Evolutionary conservation across 1,140 invertebrate species (phyloP).

Genomic region (Eciton burchellii): DNA sequence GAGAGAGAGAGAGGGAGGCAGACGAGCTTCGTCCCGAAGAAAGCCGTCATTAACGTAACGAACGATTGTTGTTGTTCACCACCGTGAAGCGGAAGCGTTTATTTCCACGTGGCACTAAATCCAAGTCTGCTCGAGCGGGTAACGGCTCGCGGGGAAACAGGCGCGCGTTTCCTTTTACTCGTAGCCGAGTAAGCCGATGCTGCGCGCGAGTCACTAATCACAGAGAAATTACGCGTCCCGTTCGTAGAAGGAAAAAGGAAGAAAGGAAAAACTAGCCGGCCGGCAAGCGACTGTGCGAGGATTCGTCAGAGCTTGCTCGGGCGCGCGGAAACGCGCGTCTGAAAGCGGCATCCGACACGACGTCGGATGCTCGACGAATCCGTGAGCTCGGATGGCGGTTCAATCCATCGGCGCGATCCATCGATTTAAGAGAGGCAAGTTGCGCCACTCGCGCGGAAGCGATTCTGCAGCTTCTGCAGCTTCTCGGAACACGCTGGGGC

Average conservation of each 20-base stretch:
- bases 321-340: no score
- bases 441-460: slow-evolving; percentile 19
- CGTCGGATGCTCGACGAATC: no score
- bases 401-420: slow-evolving; percentile 7
- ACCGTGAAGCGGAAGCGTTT: slow-evolving; percentile 70
- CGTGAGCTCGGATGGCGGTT: no score
- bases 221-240: slow-evolving; percentile 65
- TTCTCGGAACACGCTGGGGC: slow-evolving; percentile 69
- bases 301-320: no score
- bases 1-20: no score
- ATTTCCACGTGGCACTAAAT: slow-evolving; percentile 72
- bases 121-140: slow-evolving; percentile 62
- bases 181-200: slow-evolving; percentile 62
- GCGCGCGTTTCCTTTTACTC: slow-evolving; percentile 65
- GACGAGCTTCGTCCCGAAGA: no score
- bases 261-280: no score
- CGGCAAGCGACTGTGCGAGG: no score
- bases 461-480: slow-evolving; percentile 37
- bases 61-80: slow-evolving; percentile 75
- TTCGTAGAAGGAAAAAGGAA: no score
- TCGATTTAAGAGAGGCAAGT: slow-evolving; percentile 19
- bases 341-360: no score
- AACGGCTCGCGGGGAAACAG: slow-evolving; percentile 70
- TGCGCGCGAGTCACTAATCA: slow-evolving; percentile 68
- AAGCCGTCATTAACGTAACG: slow-evolving; percentile 67